Percentiles rank a stretch among this genome's conserved stretches.
These are phyloP conservation scores for Myotis brandtii DNA, from an alignment of 2,113 vertebrate genomes.

Conservation along the genomic window DNA sequence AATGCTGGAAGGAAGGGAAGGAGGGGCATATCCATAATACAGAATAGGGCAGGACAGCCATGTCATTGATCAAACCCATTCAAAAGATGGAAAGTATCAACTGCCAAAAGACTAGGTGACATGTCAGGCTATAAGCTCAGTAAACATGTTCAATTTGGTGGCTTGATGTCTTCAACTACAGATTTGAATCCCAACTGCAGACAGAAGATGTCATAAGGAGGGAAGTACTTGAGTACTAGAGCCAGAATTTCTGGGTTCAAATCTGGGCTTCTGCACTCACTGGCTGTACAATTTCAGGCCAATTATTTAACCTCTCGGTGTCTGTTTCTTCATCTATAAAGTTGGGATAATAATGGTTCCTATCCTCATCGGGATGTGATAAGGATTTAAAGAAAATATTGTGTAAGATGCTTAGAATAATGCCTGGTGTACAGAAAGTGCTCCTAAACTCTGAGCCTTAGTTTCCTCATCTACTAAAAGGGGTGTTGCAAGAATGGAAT, in stretches of 20 bases:
- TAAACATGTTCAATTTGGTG: not conserved
- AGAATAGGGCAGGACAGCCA: not conserved
- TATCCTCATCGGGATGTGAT: not conserved
- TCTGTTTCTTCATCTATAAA: not conserved
- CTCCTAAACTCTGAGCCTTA: not conserved
- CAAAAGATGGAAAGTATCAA: not conserved
- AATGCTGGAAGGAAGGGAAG: not conserved
- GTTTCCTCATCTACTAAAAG: not conserved
- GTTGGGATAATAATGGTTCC: not conserved
- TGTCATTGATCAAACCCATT: not conserved
- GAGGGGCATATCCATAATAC: not conserved
- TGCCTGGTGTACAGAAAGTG: not conserved
- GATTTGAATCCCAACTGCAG: not conserved
- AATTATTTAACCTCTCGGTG: not conserved
- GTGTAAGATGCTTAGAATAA: not conserved
- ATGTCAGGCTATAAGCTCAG: not conserved
- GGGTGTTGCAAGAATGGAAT: not conserved
- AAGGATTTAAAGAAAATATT: conserved; percentile 26
- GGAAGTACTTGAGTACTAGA: not conserved
- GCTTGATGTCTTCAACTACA: not conserved
- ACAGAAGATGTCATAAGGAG: not conserved
- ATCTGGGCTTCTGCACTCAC: not conserved
- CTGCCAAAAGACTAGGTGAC: not conserved
- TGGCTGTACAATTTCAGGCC: not conserved
- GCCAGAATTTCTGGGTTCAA: not conserved